These are phyloP conservation scores for Torymus texanus DNA, from an alignment of 2,888 invertebrate species.

Conservation along the genomic window DNA sequence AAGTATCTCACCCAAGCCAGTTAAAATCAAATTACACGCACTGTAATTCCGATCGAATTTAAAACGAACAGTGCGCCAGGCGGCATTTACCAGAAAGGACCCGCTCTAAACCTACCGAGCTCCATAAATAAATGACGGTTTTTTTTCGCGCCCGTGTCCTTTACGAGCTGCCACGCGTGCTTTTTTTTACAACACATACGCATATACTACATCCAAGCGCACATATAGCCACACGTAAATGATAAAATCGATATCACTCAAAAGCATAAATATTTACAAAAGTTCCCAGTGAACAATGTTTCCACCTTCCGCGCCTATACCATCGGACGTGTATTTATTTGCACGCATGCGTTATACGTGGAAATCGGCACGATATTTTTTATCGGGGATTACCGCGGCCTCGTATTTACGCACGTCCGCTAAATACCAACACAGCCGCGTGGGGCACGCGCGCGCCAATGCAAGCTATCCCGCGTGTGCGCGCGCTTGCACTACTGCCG, in stretches of 20 bases:
- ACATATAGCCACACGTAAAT: too few species aligned
- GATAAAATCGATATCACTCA: slow-evolving; percentile 11
- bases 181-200: too few species aligned
- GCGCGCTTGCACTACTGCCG: not conserved
- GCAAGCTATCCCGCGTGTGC: not conserved
- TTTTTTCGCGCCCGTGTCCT: not conserved
- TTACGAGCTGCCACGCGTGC: not conserved
- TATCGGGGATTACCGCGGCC: slow-evolving; percentile 18
- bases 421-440: slow-evolving; percentile 31
- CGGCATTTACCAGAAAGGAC: too few species aligned
- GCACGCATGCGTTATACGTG: not conserved
- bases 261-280: slow-evolving; percentile 35
- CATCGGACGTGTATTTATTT: not conserved
- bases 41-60: too few species aligned
- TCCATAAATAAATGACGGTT: not conserved
- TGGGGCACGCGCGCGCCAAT: slow-evolving; percentile 43
- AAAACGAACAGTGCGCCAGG: too few species aligned
- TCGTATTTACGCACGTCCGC: slow-evolving; percentile 45
- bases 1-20: too few species aligned
- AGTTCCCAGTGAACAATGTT: slow-evolving; percentile 9
- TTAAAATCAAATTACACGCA: too few species aligned
- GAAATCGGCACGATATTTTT: slow-evolving; percentile 5
- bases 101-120: too few species aligned
- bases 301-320: not conserved
- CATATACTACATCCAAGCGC: too few species aligned